phyloP scores from a whole-genome alignment of 2,888 invertebrate species.

The Orthonevra nobilis region DNA sequence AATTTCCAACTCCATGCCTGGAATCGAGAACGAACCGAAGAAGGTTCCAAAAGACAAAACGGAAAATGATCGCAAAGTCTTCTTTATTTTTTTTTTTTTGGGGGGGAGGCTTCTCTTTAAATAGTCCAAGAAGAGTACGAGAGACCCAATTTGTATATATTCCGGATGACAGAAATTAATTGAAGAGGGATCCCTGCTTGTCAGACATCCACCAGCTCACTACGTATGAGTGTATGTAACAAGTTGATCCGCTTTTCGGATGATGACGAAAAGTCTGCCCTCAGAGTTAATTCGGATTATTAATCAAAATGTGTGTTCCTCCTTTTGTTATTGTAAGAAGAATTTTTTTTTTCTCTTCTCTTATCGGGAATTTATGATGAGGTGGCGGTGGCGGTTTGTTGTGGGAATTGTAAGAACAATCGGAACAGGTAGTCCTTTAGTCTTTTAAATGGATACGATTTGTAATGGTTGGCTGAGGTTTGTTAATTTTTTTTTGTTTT shows the following conservation, averaged over 20 bases:
- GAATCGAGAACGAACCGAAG: background rate
- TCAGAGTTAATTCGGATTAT: constrained; percentile 66
- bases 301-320: constrained; percentile 56
- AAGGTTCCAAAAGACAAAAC: background rate
- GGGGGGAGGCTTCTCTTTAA: constrained; percentile 26
- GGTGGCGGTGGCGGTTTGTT: constrained; percentile 14
- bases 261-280: constrained; percentile 68
- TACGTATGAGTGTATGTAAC: constrained; percentile 17
- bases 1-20: no score
- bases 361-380: constrained; percentile 59
- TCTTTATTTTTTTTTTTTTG: no score
- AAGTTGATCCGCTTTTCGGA: constrained; percentile 68
- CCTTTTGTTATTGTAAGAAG: constrained; percentile 19
- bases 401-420: constrained; percentile 38
- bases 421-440: constrained; percentile 61
- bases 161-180: constrained; percentile 64
- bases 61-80: background rate
- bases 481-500: no score
- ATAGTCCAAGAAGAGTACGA: background rate
- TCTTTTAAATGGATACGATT: constrained; percentile 40
- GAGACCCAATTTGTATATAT: constrained; percentile 41
- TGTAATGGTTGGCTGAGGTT: constrained; percentile 62
- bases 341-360: constrained; percentile 23
- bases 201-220: background rate
- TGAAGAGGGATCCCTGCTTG: constrained; percentile 41